Evolutionary conservation across 2,888 invertebrate genomes (phyloP), one percentile per base, ranked within the genome.

Genomic region (Griposia aprilina): DNA sequence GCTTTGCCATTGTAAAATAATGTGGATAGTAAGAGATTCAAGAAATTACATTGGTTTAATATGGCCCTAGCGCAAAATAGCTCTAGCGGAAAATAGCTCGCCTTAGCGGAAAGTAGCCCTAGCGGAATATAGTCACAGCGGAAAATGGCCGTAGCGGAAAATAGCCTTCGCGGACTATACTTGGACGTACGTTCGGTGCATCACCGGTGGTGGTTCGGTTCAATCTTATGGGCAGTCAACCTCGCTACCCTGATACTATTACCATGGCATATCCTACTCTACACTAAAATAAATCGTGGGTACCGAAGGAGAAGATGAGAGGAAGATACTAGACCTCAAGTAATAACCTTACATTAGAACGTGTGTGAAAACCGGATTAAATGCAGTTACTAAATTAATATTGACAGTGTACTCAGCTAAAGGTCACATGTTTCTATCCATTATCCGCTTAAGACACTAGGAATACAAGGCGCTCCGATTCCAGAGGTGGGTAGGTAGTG

Each of bases 381-480:
- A 60, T 74, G 60, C 75, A 74, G 15, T 26, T 30, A 41, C 60
- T 60, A 13, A 74, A 62, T 17, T 75, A 74, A 62, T 52, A 52
- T 75, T 76, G 62, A 63, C 74, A 59, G 30, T 73, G 73, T 41
- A 26, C 74, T 62, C n/a, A 17, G 20, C 17, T 30, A 52, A 62
- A 75, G 62, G 20, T 75, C 45, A 74, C 17, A 62, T 4, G 62
- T 62, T 45, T 52, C 30, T 17, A 26, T 62, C n/a, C 23, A 45
- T 52, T 76, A 45, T 36, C 23, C n/a, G 13, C n/a, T 71, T n/a
- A 48, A 45, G 2, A 41, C 15, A 71, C 26, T 11, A 45, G 23
- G 17, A 50, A 23, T 17, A 60, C 50, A 74, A 36, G 30, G 45
- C 7, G 7, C 63, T 63, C 30, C 45, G 30, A 45, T n/a, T 36